Evolutionary conservation across 2,888 invertebrate genomes (phyloP), one percentile per base, ranked within the genome.

Genomic region (Melitaea athalia): DNA sequence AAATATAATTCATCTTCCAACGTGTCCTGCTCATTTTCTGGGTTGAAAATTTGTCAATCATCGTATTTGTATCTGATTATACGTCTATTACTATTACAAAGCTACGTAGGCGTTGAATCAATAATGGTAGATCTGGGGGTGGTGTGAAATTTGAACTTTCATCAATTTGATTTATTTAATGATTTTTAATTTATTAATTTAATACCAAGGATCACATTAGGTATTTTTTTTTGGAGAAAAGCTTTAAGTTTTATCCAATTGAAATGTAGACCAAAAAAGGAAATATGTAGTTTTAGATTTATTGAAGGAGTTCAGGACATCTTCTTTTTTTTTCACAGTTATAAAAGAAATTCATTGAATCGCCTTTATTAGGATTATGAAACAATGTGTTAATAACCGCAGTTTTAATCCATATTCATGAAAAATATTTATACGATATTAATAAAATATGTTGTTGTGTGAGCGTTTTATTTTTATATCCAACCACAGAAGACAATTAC

Each of bases 61-160:
- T 66, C 61, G 61, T 52, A 72, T 61, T 67, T 55, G 49, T 63
- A 43, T 67, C 67, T 67, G 59, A 67, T 70, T 73, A 70, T 76
- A 72, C 71, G 74, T 74, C 73, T 75, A 72, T 76, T 76, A 73
- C 74, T 69, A 70, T 76, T 74, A 84, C 81, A 84, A 83, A 81
- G 75, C 72, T 63, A 64, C 79, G 90, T 89, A 86, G 89, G 89
- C 60, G 79, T 85, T 83, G 80, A 81, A 84, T 69, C 86, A 78
- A 78, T 79, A 82, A 78, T 78, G 79, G 83, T 81, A 82, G 78
- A 74, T 79, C 85, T 79, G 87, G 84, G 83, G 87, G 87, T 83
- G 86, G 77, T 75, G 72, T 76, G 78, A 80, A 79, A 81, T 83
- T 85, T 79, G 12, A 81, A 85, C 63, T 11, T 63, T 45, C 47